Conservation (phyloP, 2,888 invertebrate genomes). For the Drosophila macrospina region DNA sequence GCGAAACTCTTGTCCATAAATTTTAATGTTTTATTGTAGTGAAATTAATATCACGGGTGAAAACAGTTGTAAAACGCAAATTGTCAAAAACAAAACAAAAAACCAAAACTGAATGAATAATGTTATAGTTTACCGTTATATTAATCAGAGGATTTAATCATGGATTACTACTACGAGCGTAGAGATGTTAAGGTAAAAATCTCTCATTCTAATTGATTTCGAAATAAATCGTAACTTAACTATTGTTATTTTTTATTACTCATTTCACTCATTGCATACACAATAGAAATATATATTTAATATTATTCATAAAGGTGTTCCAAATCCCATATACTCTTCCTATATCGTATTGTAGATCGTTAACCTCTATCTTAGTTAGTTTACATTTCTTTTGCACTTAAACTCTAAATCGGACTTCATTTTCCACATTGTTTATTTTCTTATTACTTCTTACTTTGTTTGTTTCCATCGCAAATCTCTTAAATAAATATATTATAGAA, state of each 20-base stretch:
- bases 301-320: background rate
- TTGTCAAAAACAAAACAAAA: slow-evolving; percentile 36
- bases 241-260: slow-evolving; percentile 42
- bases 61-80: slow-evolving; percentile 59
- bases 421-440: too few relatives aligned
- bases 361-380: background rate
- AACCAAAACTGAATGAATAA: slow-evolving; percentile 22
- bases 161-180: slow-evolving; percentile 71
- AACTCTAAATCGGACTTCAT: background rate
- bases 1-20: slow-evolving; percentile 62
- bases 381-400: background rate
- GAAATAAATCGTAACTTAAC: slow-evolving; percentile 25
- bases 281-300: background rate
- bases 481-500: too few relatives aligned
- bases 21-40: slow-evolving; percentile 64
- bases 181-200: slow-evolving; percentile 66
- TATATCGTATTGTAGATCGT: background rate
- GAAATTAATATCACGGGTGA: slow-evolving; percentile 68
- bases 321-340: background rate
- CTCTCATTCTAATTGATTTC: background rate
- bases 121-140: slow-evolving; percentile 14
- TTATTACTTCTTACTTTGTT: too few relatives aligned
- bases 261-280: slow-evolving; percentile 21
- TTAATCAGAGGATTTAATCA: slow-evolving; percentile 43
- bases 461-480: too few relatives aligned